A percentile compares a stretch with the other conserved stretches of the same genome.
These are phyloP conservation scores for Mobula birostris DNA, from an alignment of 2,113 vertebrate species.

Conservation along the genomic window DNA sequence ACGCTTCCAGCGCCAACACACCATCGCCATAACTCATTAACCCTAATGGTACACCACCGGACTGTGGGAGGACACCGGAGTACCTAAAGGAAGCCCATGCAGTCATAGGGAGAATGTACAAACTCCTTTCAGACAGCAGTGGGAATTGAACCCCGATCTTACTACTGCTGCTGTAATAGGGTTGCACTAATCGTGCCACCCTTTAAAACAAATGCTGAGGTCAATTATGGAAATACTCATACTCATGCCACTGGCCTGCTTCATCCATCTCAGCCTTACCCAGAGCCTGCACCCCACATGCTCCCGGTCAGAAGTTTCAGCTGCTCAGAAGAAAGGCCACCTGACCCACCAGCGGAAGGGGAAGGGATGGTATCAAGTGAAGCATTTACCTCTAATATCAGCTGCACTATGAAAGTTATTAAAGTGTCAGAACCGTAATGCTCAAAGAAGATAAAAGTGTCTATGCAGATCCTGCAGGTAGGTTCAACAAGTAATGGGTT, in stretches of 20 bases:
- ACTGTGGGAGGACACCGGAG: too few relatives aligned
- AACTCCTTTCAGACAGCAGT: too few relatives aligned
- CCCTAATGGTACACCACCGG: too few relatives aligned
- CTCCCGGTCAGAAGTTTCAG: background rate
- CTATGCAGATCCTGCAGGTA: background rate
- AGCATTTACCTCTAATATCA: background rate
- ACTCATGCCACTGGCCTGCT: too few relatives aligned
- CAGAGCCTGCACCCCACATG: too few relatives aligned
- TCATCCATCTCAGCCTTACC: background rate
- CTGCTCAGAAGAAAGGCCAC: background rate
- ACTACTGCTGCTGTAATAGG: too few relatives aligned
- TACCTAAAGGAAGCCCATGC: too few relatives aligned
- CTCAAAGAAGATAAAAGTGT: background rate
- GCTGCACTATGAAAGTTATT: background rate
- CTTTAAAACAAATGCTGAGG: background rate
- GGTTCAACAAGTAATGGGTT: constrained; percentile 11
- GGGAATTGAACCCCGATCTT: too few relatives aligned
- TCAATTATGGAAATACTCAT: background rate
- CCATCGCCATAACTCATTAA: too few relatives aligned
- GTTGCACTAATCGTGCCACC: too few relatives aligned
- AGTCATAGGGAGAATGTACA: too few relatives aligned
- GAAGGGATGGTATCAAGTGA: background rate
- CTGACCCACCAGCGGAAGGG: background rate
- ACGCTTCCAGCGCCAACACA: too few relatives aligned
- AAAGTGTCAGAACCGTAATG: background rate